Base-by-base conservation (phyloP, 2,113 vertebrate species). In the Zapus hudsonius region DNA sequence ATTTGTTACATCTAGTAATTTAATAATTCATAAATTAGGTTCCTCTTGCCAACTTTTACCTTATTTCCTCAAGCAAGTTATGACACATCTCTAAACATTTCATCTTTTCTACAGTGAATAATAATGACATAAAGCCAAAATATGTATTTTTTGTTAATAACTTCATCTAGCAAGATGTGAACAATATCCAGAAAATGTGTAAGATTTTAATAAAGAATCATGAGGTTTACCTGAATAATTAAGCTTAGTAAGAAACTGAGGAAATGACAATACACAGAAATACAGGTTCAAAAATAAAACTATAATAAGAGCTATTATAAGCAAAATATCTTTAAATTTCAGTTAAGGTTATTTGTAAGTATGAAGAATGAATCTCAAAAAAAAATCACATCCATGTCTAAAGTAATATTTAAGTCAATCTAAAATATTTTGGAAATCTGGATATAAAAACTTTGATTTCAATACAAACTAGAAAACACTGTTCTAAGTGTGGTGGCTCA, bases 191-290 rank as follows among this genome's bases (percentile, higher is more conserved):
- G 12, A 74, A 90, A 89, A 89, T 76, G 40, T 10, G 78, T 88
- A 86, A 44, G 7, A 83, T 86, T 86, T 82, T 87, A 86, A 93
- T 78, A 95, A 79, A 87, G 57, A 85, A 82, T 86, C 42, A 83
- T 19, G 33, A 67, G 8, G 7, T 64, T 95, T 66, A 52, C 55
- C 17, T 90, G 73, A 80, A 36, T 84, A 93, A 93, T 74, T 66
- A 91, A 86, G 2, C 1, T 84, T 69, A 92, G 90, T 40, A 11
- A 81, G 86, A 82, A 89, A 11, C 22, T 80, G 66, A 31, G 19
- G 40, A 92, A 87, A 73, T 81, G 55, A 92, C 40, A 93, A 86
- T 75, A 90, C 25, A 66, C 4, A 81, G 72, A 93, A 90, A 89
- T 47, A 61, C 13, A 89, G 67, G 22, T 89, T 59, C 33, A 89